Evolutionary conservation across 2,888 invertebrate species (phyloP).

Genomic region (Dusona sp.): DNA sequence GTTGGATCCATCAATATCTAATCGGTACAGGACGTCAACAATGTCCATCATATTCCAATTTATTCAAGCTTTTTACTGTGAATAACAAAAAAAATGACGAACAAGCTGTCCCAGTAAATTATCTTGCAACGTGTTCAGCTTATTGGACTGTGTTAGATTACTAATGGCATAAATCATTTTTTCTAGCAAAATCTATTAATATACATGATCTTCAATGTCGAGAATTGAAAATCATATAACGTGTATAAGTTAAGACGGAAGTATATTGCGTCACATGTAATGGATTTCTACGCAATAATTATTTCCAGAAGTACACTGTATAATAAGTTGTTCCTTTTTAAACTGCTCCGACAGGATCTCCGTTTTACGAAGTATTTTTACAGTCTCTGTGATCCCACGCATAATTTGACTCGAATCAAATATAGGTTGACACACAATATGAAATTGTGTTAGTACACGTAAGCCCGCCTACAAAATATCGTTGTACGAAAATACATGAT

Average conservation of each 20-base stretch:
- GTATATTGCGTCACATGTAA: background rate
- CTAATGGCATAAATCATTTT: constrained; percentile 24
- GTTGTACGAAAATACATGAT: too few relatives aligned
- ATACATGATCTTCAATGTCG: constrained; percentile 23
- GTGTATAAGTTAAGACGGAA: background rate
- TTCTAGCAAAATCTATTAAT: constrained; percentile 1
- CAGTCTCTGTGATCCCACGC: constrained; percentile 51
- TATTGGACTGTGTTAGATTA: background rate
- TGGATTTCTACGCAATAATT: constrained; percentile 6
- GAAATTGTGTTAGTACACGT: background rate
- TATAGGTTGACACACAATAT: constrained; percentile 8
- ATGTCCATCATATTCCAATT: background rate
- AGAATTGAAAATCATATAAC: constrained; percentile 15
- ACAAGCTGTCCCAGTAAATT: constrained; percentile 3
- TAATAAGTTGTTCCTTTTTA: background rate
- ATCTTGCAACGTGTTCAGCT: background rate
- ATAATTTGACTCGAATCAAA: constrained; percentile 40
- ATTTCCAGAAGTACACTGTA: background rate
- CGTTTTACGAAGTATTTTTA: constrained; percentile 49
- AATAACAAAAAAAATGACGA: background rate
- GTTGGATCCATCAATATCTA: background rate
- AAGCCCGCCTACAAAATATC: constrained; percentile 25
- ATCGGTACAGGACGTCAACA: background rate
- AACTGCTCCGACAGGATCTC: constrained; percentile 14
- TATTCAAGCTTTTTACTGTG: constrained; percentile 2